Evolutionary conservation across 2,113 vertebrate genomes (phyloP), one percentile per base, ranked within the genome.

Genomic region (Labrus mixtus): DNA sequence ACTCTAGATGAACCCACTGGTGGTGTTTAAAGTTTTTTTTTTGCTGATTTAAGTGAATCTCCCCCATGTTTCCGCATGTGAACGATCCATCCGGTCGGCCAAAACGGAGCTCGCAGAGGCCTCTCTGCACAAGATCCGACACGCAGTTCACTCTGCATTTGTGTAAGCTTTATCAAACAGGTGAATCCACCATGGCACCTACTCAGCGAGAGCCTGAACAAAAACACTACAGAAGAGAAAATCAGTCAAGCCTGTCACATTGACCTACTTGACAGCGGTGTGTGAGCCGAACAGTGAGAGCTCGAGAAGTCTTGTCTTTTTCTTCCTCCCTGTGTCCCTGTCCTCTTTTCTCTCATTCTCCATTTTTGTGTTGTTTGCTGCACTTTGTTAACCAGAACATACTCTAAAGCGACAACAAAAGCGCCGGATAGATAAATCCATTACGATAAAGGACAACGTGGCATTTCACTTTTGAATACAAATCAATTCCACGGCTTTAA

Each of bases 231-330:
- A 68, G 83, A 74, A 16, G 66, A 81, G 76, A 57, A 57, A 87
- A 75, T 80, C 85, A 85, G 83, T 89, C 79, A 79, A 78, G 86
- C 86, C 81, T 81, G 84, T 81, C 66, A 73, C 80, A 43, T 59
- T 90, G 91, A 90, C 87, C 89, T 88, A 90, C 80, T 90, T 90
- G 87, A 87, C 79, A 55, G 81, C 10, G 63, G 62, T 58, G 73
- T 67, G 73, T 78, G 76, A 83, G 76, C 73, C 16, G 23, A 87
- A 70, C 71, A 54, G 65, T 53, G 77, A 75, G 79, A 76, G 82
- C 76, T 43, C 8, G 43, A 68, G 67, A 76, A 87, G 70, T 58
- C 68, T 37, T 62, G 39, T 29, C 50, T 76, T 25, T 50, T 53
- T 54, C 68, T 45, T 57, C 56, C 70, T 41, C 37, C 3, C 61